A percentile compares a stretch with the other conserved stretches of the same genome.
Conservation (phyloP, 2,888 invertebrate genomes). For the Eurois occulta region DNA sequence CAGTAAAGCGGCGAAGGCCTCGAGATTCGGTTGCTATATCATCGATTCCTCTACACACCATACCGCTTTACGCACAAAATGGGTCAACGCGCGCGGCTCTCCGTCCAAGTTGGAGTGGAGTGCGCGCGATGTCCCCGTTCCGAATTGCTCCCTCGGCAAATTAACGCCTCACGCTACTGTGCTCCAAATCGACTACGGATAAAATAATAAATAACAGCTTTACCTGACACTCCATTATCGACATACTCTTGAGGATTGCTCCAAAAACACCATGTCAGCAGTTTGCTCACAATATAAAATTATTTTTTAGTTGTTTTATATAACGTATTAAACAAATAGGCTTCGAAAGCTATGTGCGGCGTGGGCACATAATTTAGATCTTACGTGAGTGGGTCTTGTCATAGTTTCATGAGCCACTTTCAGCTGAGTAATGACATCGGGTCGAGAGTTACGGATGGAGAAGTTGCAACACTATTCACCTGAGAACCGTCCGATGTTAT, state of each 20-base stretch:
- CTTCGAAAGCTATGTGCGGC: constrained; percentile 62
- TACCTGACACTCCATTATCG: constrained; percentile 54
- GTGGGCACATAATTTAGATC: constrained; percentile 76
- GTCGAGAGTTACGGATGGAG: constrained; percentile 74
- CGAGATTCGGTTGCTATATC: constrained; percentile 87
- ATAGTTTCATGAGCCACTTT: constrained; percentile 84
- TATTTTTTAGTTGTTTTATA: constrained; percentile 1
- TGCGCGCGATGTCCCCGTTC: constrained; percentile 85
- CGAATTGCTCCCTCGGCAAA: constrained; percentile 85
- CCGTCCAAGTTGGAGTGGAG: constrained; percentile 79
- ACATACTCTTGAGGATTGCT: constrained; percentile 9
- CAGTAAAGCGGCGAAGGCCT: constrained; percentile 86
- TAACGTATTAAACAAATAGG: constrained; percentile 63
- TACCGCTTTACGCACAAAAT: constrained; percentile 85
- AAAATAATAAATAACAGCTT: constrained; percentile 70
- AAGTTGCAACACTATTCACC: constrained; percentile 75
- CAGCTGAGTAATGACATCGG: constrained; percentile 80
- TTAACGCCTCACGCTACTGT: constrained; percentile 80
- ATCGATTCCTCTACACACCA: constrained; percentile 87
- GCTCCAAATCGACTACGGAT: constrained; percentile 76
- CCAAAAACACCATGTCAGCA: background rate
- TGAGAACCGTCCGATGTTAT: constrained; percentile 62
- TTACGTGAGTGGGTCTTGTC: constrained; percentile 82
- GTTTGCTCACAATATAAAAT: background rate
- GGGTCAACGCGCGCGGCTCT: constrained; percentile 85